Percentiles rank a stretch among this genome's conserved stretches.
phyloP scores from a whole-genome alignment of 2,113 vertebrate genomes.

The Chloropsis hardwickii region DNA sequence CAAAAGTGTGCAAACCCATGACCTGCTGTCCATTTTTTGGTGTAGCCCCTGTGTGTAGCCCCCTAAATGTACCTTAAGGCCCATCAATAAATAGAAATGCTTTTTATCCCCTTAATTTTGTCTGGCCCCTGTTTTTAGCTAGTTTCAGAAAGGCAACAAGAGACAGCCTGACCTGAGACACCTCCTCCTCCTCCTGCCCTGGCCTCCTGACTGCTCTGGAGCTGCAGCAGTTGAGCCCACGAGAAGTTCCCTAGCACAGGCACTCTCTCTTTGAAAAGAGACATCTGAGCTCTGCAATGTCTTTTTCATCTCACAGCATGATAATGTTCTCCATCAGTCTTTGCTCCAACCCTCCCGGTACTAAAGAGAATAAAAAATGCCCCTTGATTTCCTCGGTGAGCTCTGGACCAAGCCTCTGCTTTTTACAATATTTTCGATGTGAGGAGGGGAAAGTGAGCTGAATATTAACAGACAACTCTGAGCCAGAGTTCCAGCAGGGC shows the following conservation, averaged over 20 bases:
- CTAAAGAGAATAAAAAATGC: background rate
- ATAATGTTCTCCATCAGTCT: background rate
- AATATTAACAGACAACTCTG: background rate
- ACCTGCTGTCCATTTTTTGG: accelerated
- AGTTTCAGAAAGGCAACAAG: background rate
- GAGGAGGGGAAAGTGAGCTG: background rate
- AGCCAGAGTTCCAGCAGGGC: background rate
- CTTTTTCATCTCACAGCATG: background rate
- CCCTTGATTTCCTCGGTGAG: background rate
- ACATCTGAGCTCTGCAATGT: background rate
- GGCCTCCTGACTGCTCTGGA: background rate
- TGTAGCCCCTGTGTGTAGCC: background rate
- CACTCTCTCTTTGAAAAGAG: background rate
- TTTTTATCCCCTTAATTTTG: background rate
- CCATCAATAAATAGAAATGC: background rate
- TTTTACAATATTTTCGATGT: background rate
- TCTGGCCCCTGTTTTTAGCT: background rate
- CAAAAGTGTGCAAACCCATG: background rate
- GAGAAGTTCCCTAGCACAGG: background rate
- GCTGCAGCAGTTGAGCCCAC: background rate
- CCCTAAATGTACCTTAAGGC: background rate
- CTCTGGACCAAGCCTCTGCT: background rate
- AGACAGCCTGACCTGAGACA: background rate
- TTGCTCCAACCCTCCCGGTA: background rate
- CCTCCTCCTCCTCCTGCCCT: background rate